Evolutionary conservation across 2,888 invertebrate genomes (phyloP).

Genomic region (Diadromus collaris): DNA sequence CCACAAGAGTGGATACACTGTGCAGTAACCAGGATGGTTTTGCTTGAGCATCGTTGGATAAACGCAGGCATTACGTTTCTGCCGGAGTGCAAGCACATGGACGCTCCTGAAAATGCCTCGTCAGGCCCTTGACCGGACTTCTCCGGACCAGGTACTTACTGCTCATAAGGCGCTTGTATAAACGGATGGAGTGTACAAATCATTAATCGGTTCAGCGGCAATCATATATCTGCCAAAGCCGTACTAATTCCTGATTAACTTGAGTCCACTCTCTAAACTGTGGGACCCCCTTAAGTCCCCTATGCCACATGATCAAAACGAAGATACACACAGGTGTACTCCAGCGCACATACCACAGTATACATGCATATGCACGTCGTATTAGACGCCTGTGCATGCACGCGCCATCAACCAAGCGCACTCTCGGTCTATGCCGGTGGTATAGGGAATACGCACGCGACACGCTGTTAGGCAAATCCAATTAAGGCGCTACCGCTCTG

Average conservation of each 20-base stretch:
- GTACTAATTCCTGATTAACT: constrained; percentile 4
- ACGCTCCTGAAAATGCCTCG: too few relatives aligned
- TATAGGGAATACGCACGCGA: constrained; percentile 58
- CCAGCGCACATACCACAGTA: neutral
- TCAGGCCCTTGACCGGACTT: too few relatives aligned
- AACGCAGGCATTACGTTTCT: too few relatives aligned
- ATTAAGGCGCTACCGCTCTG: constrained; percentile 63
- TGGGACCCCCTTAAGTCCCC: neutral
- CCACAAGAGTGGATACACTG: neutral
- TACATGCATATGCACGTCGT: neutral
- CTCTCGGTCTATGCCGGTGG: constrained; percentile 33
- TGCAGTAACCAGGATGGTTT: too few relatives aligned
- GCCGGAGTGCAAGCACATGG: too few relatives aligned
- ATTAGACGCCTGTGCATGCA: constrained; percentile 29
- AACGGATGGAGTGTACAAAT: neutral
- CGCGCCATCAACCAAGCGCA: constrained; percentile 43
- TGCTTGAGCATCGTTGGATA: too few relatives aligned
- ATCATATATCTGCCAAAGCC: neutral
- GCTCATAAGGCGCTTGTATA: neutral
- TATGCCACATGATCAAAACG: neutral
- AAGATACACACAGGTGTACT: neutral
- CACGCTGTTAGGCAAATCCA: constrained; percentile 68
- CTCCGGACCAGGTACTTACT: too few relatives aligned
- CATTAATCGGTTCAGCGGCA: neutral
- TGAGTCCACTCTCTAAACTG: neutral